A percentile compares a stretch with the other conserved stretches of the same genome.
Evolutionary conservation across 30 jellyfish, hydroid and myxozoan species (phyloP).

Genomic region (Aurelia sp.): DNA sequence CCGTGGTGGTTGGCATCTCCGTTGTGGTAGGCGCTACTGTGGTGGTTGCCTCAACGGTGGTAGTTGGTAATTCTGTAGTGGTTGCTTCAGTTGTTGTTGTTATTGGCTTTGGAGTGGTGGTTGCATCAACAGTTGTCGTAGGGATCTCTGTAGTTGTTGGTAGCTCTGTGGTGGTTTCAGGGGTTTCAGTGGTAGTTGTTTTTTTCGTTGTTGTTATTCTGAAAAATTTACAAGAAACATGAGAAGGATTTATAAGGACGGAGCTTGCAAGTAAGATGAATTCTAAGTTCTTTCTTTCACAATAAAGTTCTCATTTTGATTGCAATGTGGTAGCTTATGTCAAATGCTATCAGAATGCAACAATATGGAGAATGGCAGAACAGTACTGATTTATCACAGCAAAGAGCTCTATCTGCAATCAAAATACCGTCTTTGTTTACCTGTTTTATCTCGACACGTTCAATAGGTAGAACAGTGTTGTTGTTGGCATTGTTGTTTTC

Average conservation of each 20-base stretch:
- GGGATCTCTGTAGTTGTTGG: not conserved
- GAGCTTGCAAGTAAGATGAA: not conserved
- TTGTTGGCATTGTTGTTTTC: too few relatives aligned
- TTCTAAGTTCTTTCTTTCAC: not conserved
- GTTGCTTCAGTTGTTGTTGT: slow-evolving; percentile 1
- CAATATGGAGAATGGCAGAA: too few relatives aligned
- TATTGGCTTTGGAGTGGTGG: slow-evolving; percentile 4
- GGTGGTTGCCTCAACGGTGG: not conserved
- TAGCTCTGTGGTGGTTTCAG: slow-evolving; percentile 7
- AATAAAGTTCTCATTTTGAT: too few relatives aligned
- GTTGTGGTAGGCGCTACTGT: not conserved
- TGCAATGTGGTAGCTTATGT: too few relatives aligned
- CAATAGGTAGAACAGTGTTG: too few relatives aligned
- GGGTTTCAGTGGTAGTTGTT: not conserved
- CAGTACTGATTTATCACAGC: too few relatives aligned
- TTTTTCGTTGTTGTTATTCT: not conserved
- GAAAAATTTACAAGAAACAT: not conserved
- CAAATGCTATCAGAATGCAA: too few relatives aligned
- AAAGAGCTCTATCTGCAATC: too few relatives aligned
- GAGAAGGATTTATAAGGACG: not conserved
- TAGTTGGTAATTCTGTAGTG: not conserved
- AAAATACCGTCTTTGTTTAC: too few relatives aligned
- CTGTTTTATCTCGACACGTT: too few relatives aligned
- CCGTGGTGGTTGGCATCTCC: not conserved
- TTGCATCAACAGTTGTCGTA: not conserved